phyloP scores from a whole-genome alignment of 2,797 vertebrate genomes.

The Girardinus metallicus region DNA sequence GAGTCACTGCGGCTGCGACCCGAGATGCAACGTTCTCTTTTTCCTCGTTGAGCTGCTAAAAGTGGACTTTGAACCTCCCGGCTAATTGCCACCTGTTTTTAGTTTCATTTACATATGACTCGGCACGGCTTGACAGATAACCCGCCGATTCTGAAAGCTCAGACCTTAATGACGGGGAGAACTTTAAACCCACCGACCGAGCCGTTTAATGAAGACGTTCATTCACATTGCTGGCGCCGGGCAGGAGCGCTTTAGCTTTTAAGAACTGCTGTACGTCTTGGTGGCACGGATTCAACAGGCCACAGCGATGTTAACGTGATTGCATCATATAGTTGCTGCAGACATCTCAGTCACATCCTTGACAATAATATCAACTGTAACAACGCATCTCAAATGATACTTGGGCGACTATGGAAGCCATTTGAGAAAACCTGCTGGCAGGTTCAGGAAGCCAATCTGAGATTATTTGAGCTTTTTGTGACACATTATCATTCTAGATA shows the following conservation, averaged over 20 bases:
- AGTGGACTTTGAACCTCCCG: slow-evolving; percentile 12
- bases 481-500: neutral
- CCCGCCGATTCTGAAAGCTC: slow-evolving; percentile 21
- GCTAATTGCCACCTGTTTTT: slow-evolving; percentile 24
- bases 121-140: neutral
- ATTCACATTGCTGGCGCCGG: neutral
- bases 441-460: neutral
- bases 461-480: neutral
- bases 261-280: neutral
- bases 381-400: neutral
- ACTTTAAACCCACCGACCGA: slow-evolving; percentile 17
- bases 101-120: slow-evolving; percentile 20
- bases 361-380: neutral
- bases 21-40: slow-evolving; percentile 13
- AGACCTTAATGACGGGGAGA: slow-evolving; percentile 22
- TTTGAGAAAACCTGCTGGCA: neutral
- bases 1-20: slow-evolving; percentile 16
- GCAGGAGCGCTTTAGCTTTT: neutral
- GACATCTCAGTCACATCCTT: neutral
- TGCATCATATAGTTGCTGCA: neutral
- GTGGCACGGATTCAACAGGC: neutral
- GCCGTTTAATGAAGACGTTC: slow-evolving; percentile 3
- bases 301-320: neutral
- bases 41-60: slow-evolving; percentile 1
- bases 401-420: neutral